Evolutionary conservation across 2,888 invertebrate species (phyloP), one percentile per base, ranked within the genome.

Genomic region (Drosophila barbarae): DNA sequence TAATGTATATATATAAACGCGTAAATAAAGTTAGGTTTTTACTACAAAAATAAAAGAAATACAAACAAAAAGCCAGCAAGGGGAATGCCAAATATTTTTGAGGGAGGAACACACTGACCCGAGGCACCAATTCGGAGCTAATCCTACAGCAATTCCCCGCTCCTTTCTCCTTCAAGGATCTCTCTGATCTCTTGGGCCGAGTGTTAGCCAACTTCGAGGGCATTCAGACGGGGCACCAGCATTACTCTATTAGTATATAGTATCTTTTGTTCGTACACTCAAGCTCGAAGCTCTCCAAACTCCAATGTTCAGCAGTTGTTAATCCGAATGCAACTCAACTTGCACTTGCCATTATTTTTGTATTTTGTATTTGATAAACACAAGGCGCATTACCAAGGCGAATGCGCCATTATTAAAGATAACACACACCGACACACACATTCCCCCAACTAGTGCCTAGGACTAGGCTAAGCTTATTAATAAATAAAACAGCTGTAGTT

Each of bases 281-380:
- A 61, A 21, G 38, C 46, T 46, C 30, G 28, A 30, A 46, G 8
- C 46, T 32, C 18, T 28, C 30, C 30, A 32, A 21, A 5, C 46
- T 47, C 32, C 46, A 47, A 34, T 47, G 46, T 64, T 57, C 42
- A 50, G 39, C 51, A 23, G 47, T 56, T 60, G 39, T 56, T 51
- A 28, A n/a, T 5, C 13, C 34, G 18, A 56, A 56, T 68, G 46
- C 59, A 70, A 61, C 49, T 56, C 76, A 81, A 63, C 64, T 76
- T 77, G 74, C 85, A 81, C 85, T 84, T 84, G 84, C 84, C 84
- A 84, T 84, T 85, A 84, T 59, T 73, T 56, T 56, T 56, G 55
- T 76, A 79, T 65, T 73, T 76, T 74, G 67, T 76, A 79, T 74
- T 76, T 51, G 56, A 64, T 54, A 60, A 61, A 21, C 15, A 18